These are phyloP conservation scores for Chrysolina haemoptera DNA, from an alignment of 2,888 invertebrate species.

Conservation along the genomic window DNA sequence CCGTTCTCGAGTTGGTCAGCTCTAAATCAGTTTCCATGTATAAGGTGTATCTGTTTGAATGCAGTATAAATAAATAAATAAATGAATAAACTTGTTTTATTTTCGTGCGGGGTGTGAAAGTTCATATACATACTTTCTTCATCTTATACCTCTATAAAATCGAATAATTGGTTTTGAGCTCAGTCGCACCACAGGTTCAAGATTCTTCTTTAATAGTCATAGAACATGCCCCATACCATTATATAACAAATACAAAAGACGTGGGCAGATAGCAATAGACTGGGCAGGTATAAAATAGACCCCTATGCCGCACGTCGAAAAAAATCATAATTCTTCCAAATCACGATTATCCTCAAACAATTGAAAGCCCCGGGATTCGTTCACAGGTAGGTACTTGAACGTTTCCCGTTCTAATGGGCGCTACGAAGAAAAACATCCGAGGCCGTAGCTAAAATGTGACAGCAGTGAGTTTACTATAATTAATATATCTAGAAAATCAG, in stretches of 20 bases:
- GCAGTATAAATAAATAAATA: too few species aligned
- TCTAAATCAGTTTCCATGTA: too few species aligned
- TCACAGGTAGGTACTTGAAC: slow-evolving; percentile 45
- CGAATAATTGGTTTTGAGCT: too few species aligned
- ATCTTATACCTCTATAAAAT: too few species aligned
- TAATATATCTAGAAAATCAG: slow-evolving; percentile 68
- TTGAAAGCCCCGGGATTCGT: slow-evolving; percentile 41
- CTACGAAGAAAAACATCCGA: neutral
- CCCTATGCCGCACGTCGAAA: slow-evolving; percentile 19
- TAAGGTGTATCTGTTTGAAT: too few species aligned
- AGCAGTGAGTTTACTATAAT: slow-evolving; percentile 63
- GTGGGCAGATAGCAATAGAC: slow-evolving; percentile 23
- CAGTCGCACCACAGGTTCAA: too few species aligned
- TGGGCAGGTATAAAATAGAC: slow-evolving; percentile 24
- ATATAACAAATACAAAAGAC: slow-evolving; percentile 22
- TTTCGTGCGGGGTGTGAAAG: too few species aligned
- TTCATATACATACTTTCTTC: too few species aligned
- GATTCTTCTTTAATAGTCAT: neutral
- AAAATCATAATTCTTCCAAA: slow-evolving; percentile 35
- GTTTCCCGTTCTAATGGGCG: neutral
- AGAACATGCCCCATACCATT: slow-evolving; percentile 3
- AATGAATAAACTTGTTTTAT: too few species aligned
- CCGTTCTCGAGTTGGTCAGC: too few species aligned
- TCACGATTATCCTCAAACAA: slow-evolving; percentile 52
- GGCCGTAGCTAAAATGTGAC: slow-evolving; percentile 52